phyloP scores from a whole-genome alignment of 2,113 vertebrate species.

The Perccottus glenii region DNA sequence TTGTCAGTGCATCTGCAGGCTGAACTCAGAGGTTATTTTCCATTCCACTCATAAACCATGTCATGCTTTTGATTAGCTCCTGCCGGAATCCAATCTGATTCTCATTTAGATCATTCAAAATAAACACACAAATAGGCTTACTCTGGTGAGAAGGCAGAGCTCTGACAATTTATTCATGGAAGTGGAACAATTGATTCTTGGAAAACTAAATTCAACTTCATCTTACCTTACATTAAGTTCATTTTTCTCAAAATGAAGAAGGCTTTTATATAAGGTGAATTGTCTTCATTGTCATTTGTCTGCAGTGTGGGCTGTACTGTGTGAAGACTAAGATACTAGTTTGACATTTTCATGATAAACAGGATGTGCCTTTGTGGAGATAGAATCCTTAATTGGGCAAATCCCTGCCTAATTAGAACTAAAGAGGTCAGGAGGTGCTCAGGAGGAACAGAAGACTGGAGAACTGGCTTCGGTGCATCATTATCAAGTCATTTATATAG shows the following conservation, averaged over 20 bases:
- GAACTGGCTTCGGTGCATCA: background rate
- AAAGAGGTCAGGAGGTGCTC: slow-evolving; percentile 13
- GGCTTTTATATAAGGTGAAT: too few relatives aligned
- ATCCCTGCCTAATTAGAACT: slow-evolving; percentile 50
- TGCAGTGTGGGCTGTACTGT: background rate
- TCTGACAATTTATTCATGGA: background rate
- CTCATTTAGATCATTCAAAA: slow-evolving; percentile 26
- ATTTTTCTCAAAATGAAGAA: too few relatives aligned
- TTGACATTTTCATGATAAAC: slow-evolving; percentile 22
- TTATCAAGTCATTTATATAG: background rate
- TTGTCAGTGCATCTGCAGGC: too few relatives aligned
- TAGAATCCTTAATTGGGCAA: slow-evolving; percentile 53
- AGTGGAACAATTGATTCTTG: background rate
- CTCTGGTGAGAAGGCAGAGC: slow-evolving; percentile 1
- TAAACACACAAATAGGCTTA: background rate
- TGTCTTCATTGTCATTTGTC: background rate
- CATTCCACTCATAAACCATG: slow-evolving; percentile 32
- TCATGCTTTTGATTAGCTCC: slow-evolving; percentile 55
- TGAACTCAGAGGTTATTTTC: slow-evolving; percentile 31
- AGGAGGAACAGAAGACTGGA: slow-evolving; percentile 2
- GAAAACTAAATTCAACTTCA: background rate
- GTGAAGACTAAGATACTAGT: slow-evolving; percentile 14
- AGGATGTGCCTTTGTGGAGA: slow-evolving; percentile 44
- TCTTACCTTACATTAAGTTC: background rate
- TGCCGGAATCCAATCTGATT: slow-evolving; percentile 54